Evolutionary conservation across 2,113 vertebrate genomes (phyloP), one percentile per base, ranked within the genome.

Genomic region (Bufo bufo): DNA sequence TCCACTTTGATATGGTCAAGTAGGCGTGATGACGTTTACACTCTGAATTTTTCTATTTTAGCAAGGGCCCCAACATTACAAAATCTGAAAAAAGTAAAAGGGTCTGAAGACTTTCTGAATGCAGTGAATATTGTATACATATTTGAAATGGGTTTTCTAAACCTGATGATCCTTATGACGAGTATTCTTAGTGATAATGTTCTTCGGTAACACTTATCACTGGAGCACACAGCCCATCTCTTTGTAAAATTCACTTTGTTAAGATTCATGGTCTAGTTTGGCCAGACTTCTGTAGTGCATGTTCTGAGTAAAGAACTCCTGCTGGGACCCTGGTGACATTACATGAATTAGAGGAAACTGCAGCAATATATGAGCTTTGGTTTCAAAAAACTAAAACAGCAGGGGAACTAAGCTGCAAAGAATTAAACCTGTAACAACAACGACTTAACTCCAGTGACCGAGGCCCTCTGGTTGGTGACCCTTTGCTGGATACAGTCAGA

Each of bases 381-480:
- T 81, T 89, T 77, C 86, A 89, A 92, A 90, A 92, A 82, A 92
- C 91, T 93, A 90, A 89, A 92, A 93, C 92, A 93, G 93, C 94
- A 79, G 93, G 93, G 89, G 91, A 89, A 94, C 90, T 90, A 91
- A 93, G 91, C 92, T 94, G 93, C 90, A 92, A 93, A 93, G 94
- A 93, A 94, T 95, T 93, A 94, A 92, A 93, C 91, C 90, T 92
- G 90, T 92, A 93, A 93, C 93, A 93, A 92, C 90, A 92, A 90
- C 91, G 92, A 92, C 91, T 93, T 92, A 94, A 93, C 92, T 92
- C 90, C 92, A 92, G 92, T 65, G 84, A 93, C 91, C 90, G 91
- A 91, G 92, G 91, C 93, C 90, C 89, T 93, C 88, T 90, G 91
- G 92, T 93, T 95, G 93, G 93, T 94, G 94, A 95, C 94, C 93